Evolutionary conservation across 2,797 vertebrate genomes (phyloP).

Genomic region (Pseudochirops cupreus): DNA sequence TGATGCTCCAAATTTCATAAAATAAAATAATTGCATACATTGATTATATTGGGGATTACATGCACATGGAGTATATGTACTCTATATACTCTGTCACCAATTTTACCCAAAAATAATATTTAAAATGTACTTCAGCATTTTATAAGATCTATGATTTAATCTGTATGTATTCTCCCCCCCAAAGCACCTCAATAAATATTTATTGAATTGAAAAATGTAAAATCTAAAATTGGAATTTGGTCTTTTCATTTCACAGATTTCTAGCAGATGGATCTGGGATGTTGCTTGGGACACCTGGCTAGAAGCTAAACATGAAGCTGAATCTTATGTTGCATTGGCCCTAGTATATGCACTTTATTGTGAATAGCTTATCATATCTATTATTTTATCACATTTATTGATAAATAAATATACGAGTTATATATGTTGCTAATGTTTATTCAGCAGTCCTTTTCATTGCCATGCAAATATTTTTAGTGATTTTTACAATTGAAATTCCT

Average conservation of each 20-base stretch:
- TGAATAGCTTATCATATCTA: conserved; percentile 63
- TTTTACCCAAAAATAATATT: neutral
- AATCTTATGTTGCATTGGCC: conserved; percentile 81
- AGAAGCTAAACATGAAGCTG: conserved; percentile 79
- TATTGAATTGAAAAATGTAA: neutral
- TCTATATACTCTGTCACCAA: neutral
- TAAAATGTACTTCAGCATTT: neutral
- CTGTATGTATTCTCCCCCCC: neutral
- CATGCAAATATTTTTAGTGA: neutral
- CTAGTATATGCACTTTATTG: conserved; percentile 84
- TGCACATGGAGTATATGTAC: neutral
- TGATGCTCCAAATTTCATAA: neutral
- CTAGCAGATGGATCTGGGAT: conserved; percentile 88
- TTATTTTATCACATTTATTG: neutral
- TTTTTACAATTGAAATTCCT: neutral
- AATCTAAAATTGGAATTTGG: conserved; percentile 31
- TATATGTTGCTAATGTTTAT: neutral
- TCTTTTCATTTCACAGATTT: conserved; percentile 79
- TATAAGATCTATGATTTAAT: neutral
- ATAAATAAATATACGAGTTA: neutral
- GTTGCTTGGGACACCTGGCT: conserved; percentile 84
- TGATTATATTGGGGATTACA: neutral
- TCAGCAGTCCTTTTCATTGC: neutral
- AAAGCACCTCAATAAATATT: neutral
- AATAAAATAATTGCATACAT: neutral